A percentile compares a stretch with the other conserved stretches of the same genome.
Conservation (phyloP, 2,113 vertebrate genomes). For the Nestor notabilis region DNA sequence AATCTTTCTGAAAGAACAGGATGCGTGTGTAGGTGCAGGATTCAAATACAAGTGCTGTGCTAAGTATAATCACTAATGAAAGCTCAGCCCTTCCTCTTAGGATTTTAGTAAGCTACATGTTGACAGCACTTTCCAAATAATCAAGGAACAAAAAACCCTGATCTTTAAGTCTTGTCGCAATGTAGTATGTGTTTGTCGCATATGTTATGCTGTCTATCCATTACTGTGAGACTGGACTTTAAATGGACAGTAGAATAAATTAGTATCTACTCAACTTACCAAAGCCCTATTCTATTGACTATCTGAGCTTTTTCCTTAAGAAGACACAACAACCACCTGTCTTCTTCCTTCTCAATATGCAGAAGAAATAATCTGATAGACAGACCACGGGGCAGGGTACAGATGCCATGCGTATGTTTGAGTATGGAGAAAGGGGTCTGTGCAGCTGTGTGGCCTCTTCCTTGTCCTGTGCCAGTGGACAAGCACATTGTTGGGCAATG, state of each 20-base stretch:
- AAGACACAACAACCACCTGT: not conserved
- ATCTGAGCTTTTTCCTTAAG: not conserved
- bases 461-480: not conserved
- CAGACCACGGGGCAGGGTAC: not conserved
- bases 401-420: not conserved
- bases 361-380: not conserved
- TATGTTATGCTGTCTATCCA: not conserved
- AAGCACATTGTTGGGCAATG: not conserved
- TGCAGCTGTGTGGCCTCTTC: not conserved
- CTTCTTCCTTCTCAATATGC: not conserved
- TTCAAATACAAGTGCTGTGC: constrained; percentile 32
- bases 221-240: not conserved
- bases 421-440: not conserved
- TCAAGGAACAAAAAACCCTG: not conserved
- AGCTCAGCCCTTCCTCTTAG: constrained; percentile 58
- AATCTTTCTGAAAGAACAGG: constrained; percentile 37
- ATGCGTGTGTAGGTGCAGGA: constrained; percentile 30
- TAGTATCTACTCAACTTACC: not conserved
- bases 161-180: not conserved
- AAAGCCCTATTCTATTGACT: not conserved
- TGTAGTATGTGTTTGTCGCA: not conserved
- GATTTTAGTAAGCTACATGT: constrained; percentile 13
- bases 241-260: not conserved
- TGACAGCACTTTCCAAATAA: constrained; percentile 27
- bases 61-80: constrained; percentile 53